phyloP scores from a whole-genome alignment of 64 coral and sea anemone genomes.

The Orbicella faveolata region DNA sequence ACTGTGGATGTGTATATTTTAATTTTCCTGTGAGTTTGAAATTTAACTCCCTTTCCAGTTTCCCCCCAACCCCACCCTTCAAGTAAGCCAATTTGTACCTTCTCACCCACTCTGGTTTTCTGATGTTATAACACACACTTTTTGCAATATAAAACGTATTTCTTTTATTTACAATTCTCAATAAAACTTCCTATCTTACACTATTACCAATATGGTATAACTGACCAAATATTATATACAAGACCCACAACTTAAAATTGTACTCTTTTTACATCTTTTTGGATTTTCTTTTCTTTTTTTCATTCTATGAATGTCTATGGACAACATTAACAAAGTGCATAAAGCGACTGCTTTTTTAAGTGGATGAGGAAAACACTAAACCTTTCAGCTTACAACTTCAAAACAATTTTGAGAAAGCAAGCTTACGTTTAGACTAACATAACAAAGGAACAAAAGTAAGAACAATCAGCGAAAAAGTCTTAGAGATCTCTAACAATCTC shows the following conservation, averaged over 20 bases:
- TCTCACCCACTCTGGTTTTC: no score
- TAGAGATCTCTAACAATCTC: not conserved
- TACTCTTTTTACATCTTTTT: constrained; percentile 18
- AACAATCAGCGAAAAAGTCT: not conserved
- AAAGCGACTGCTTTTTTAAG: not conserved
- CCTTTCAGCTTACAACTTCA: constrained; percentile 6
- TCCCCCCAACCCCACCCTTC: not conserved
- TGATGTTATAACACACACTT: not conserved
- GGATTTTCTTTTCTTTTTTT: not conserved
- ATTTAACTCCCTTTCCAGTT: not conserved
- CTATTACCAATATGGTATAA: constrained; percentile 26
- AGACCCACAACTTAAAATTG: constrained; percentile 12
- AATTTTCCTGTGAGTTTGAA: no score
- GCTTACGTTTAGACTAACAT: not conserved
- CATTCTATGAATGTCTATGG: constrained; percentile 20
- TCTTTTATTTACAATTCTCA: constrained; percentile 31
- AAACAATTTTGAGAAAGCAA: not conserved
- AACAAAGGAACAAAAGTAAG: not conserved
- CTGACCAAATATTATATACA: constrained; percentile 32
- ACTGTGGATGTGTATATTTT: no score
- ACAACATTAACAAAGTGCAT: not conserved
- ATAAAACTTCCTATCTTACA: constrained; percentile 31
- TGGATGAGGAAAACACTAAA: not conserved
- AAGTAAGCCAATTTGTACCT: no score
- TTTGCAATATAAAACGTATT: not conserved